Evolutionary conservation across 1,140 invertebrate species (phyloP).

Genomic region (Drosophila aff.): DNA sequence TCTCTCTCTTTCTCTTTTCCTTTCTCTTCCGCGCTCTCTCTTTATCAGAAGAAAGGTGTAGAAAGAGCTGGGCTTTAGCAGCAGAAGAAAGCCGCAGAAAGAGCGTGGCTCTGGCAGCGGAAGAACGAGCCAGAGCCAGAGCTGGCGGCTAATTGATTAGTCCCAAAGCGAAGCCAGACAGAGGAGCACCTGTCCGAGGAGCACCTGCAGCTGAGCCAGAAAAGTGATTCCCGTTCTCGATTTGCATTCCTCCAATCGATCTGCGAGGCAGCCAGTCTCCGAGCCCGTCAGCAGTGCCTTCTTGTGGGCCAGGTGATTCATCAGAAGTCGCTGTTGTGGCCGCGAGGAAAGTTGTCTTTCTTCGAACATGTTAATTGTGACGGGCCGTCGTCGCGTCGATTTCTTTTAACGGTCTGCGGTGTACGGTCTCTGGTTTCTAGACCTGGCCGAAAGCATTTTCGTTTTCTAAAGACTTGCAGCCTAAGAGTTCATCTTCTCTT

Average conservation of each 20-base stretch:
- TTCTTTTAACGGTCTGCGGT: constrained; percentile 48
- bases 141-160: constrained; percentile 65
- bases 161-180: constrained; percentile 50
- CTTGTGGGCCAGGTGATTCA: constrained; percentile 48
- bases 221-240: constrained; percentile 26
- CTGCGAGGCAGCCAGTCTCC: background rate
- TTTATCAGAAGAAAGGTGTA: constrained; percentile 12
- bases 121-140: background rate
- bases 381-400: constrained; percentile 31
- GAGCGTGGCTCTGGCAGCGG: background rate
- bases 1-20: constrained; percentile 13
- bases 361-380: constrained; percentile 74
- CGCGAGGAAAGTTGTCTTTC: constrained; percentile 73
- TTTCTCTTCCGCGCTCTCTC: constrained; percentile 11
- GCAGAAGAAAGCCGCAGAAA: constrained; percentile 21
- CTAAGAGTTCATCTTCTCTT: background rate
- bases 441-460: constrained; percentile 6
- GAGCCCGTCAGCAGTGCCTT: background rate
- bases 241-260: constrained; percentile 39
- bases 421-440: background rate
- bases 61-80: background rate
- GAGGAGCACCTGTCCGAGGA: constrained; percentile 22
- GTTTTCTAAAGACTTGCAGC: background rate
- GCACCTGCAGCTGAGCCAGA: constrained; percentile 1
- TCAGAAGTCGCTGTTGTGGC: constrained; percentile 26